These are phyloP conservation scores for Panulirus ornatus DNA, from an alignment of 1,140 invertebrate genomes.

Conservation along the genomic window DNA sequence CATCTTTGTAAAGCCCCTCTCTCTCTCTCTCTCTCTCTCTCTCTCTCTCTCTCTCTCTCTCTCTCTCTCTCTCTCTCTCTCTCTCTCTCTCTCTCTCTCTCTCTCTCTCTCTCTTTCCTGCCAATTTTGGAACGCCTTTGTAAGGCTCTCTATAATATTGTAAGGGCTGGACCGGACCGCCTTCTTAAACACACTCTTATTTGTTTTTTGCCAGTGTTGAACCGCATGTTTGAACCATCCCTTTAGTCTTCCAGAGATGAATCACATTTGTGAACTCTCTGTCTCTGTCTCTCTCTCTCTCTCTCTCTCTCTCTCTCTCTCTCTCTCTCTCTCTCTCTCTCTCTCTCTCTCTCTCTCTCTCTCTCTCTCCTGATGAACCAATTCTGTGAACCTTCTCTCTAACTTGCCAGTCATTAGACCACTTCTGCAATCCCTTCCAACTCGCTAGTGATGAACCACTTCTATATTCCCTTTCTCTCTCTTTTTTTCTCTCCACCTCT, in stretches of 20 bases:
- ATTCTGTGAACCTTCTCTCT: too few species aligned
- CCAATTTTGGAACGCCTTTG: not conserved
- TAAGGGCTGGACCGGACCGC: too few species aligned
- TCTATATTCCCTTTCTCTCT: not conserved
- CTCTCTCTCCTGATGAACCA: too few species aligned
- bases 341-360: not conserved
- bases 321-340: not conserved
- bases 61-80: conserved; percentile 24
- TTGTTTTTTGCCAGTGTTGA: too few species aligned
- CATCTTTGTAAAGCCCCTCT: not conserved
- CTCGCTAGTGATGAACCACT: too few species aligned
- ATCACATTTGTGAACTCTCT: too few species aligned
- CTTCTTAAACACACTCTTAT: too few species aligned
- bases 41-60: conserved; percentile 31
- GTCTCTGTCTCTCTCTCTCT: not conserved
- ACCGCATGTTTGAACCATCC: too few species aligned
- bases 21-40: conserved; percentile 37
- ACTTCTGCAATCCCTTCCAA: too few species aligned
- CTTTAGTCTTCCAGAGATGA: too few species aligned
- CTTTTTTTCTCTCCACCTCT: not conserved
- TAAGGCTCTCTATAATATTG: too few species aligned
- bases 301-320: not conserved
- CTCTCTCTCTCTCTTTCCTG: not conserved
- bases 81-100: conserved; percentile 25
- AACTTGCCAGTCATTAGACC: too few species aligned